phyloP scores from a whole-genome alignment of 2,888 invertebrate species.

The Drosophila vallismaia region DNA sequence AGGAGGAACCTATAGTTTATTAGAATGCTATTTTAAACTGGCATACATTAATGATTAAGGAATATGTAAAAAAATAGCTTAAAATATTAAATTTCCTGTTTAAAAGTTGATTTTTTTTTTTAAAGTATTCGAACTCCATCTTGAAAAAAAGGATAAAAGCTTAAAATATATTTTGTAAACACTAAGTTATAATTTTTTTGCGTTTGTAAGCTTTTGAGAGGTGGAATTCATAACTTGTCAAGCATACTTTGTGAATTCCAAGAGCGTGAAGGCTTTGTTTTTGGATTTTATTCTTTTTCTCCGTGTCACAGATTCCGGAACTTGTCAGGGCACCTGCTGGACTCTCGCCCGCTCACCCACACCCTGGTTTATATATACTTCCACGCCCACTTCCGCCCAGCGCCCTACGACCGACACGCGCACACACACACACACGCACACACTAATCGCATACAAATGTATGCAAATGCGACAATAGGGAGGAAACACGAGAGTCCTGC shows the following conservation, averaged over 20 bases:
- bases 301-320: slow-evolving; percentile 20
- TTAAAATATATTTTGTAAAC: too few species aligned
- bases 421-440: background rate
- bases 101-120: too few species aligned
- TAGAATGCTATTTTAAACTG: too few species aligned
- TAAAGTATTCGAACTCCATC: too few species aligned
- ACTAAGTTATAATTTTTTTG: background rate
- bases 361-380: background rate
- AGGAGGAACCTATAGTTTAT: too few species aligned
- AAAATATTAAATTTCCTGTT: too few species aligned
- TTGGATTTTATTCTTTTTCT: background rate
- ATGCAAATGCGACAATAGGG: slow-evolving; percentile 39
- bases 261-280: background rate
- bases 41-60: too few species aligned
- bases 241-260: background rate
- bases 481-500: slow-evolving; percentile 1
- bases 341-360: slow-evolving; percentile 5
- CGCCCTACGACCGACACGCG: too few species aligned
- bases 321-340: slow-evolving; percentile 29
- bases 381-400: background rate
- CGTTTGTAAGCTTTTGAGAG: background rate
- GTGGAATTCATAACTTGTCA: background rate
- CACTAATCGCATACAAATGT: slow-evolving; percentile 19
- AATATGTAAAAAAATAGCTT: too few species aligned
- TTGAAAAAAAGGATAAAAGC: too few species aligned